Percentiles rank a stretch among this genome's conserved stretches.
These are phyloP conservation scores for Urocyon cinereoargenteus DNA, from an alignment of 2,797 vertebrate genomes.

Conservation along the genomic window DNA sequence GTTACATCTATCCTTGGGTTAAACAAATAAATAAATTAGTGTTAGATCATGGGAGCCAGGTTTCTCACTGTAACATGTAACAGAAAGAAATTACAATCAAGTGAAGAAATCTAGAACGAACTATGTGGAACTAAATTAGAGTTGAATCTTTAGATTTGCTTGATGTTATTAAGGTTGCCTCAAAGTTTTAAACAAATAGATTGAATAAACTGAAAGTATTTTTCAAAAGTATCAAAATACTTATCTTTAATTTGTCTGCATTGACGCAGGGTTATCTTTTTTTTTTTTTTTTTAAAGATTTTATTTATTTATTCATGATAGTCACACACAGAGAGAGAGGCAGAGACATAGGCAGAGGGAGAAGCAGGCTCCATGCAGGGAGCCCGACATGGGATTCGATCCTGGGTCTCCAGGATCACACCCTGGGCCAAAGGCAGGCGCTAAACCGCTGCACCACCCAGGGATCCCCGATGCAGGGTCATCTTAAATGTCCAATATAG, in stretches of 20 bases:
- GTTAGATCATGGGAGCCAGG: not conserved
- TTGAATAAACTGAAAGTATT: not conserved
- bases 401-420: too few species aligned
- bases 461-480: too few species aligned
- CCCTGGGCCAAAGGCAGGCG: too few species aligned
- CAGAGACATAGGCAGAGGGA: too few species aligned
- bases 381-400: too few species aligned
- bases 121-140: not conserved
- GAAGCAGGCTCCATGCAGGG: too few species aligned
- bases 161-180: not conserved
- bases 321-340: too few species aligned
- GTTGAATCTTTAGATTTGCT: not conserved
- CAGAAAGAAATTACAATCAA: not conserved
- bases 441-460: too few species aligned
- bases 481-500: not conserved
- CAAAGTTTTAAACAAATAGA: not conserved
- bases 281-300: too few species aligned
- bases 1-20: not conserved
- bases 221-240: not conserved
- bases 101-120: not conserved
- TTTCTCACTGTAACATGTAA: not conserved
- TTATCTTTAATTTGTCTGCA: not conserved
- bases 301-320: too few species aligned
- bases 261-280: not conserved
- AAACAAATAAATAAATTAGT: conserved; percentile 23